Conservation (phyloP, 2,113 vertebrate genomes). For the Corythoichthys intestinalis region DNA sequence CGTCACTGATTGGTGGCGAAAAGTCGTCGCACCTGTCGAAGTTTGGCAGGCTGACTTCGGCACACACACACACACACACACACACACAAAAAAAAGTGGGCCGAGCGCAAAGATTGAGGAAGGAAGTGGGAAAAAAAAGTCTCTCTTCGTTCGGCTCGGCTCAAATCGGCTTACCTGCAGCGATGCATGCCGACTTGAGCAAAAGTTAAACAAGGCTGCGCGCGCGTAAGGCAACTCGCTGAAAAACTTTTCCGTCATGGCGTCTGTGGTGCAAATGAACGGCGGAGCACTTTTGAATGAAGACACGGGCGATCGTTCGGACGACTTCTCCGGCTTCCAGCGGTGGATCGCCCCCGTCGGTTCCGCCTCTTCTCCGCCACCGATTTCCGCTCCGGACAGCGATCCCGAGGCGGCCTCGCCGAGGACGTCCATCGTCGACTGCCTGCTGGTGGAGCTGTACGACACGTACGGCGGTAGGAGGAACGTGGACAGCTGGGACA, state of each 20-base stretch:
- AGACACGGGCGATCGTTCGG: constrained; percentile 66
- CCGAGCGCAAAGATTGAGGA: not conserved
- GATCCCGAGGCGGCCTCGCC: constrained; percentile 13
- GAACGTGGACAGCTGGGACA: constrained; percentile 80
- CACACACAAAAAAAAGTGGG: not conserved
- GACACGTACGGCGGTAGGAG: constrained; percentile 70
- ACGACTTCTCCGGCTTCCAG: constrained; percentile 58
- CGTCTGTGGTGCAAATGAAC: constrained; percentile 38
- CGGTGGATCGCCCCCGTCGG: constrained; percentile 47
- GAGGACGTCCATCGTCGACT: constrained; percentile 84
- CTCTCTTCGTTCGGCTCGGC: not conserved
- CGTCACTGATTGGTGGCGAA: not conserved
- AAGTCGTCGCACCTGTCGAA: constrained; percentile 1
- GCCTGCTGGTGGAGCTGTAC: constrained; percentile 89
- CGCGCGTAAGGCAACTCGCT: not conserved
- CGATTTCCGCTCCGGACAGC: constrained; percentile 5
- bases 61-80: too few relatives aligned
- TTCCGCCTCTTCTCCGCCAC: constrained; percentile 33
- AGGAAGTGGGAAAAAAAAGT: not conserved
- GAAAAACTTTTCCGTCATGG: constrained; percentile 40
- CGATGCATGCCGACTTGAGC: not conserved
- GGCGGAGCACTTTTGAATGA: constrained; percentile 66
- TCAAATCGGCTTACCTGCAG: not conserved
- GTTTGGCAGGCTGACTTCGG: not conserved
- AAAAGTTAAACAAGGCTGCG: not conserved